phyloP scores from a whole-genome alignment of 2,113 vertebrate species.

The Protomyctophum bolini region DNA sequence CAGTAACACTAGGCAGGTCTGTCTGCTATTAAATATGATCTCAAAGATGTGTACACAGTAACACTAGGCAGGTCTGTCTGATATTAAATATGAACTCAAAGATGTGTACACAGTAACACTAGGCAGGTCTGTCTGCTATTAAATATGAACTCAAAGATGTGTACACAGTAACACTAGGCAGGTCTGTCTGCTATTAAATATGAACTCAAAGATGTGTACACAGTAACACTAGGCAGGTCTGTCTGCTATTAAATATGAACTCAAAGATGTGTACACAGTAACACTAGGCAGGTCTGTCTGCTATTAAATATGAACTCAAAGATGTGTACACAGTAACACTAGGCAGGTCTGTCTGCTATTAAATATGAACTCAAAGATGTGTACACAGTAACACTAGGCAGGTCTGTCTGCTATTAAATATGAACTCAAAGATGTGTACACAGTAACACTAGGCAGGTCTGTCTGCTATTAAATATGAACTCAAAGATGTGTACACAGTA shows the following conservation, averaged over 20 bases:
- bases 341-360: constrained; percentile 19
- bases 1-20: constrained; percentile 10
- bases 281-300: constrained; percentile 12
- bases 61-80: constrained; percentile 12
- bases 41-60: constrained; percentile 1
- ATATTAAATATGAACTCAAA: constrained; percentile 39
- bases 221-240: constrained; percentile 10
- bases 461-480: constrained; percentile 43
- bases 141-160: constrained; percentile 36
- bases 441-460: constrained; percentile 10
- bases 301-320: constrained; percentile 39
- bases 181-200: constrained; percentile 44
- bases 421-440: constrained; percentile 8
- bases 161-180: constrained; percentile 10
- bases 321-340: constrained; percentile 14
- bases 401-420: constrained; percentile 44
- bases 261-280: constrained; percentile 1
- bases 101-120: constrained; percentile 14
- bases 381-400: constrained; percentile 10
- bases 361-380: constrained; percentile 36
- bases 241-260: constrained; percentile 43
- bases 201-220: constrained; percentile 8
- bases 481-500: constrained; percentile 1
- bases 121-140: constrained; percentile 19
- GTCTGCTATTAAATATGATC: constrained; percentile 43